These are phyloP conservation scores for Ancistrus triradiatus DNA, from an alignment of 2,113 vertebrate species.

Conservation along the genomic window DNA sequence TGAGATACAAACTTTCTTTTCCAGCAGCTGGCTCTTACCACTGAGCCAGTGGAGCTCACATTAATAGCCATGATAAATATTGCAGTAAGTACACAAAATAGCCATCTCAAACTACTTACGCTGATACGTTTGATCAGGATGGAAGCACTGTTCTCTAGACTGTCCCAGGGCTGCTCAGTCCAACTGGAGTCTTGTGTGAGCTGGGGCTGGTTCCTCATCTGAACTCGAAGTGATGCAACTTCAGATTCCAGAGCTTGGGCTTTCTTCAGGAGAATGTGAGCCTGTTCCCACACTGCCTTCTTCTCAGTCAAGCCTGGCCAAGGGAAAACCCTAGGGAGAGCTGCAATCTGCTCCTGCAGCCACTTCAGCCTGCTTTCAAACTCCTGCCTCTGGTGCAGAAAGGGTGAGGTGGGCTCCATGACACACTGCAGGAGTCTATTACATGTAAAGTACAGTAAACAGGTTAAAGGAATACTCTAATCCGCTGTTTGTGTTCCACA, in stretches of 20 bases:
- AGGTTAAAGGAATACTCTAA: neutral
- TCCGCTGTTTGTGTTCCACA: neutral
- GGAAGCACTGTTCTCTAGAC: constrained; percentile 9
- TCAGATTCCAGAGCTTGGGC: constrained; percentile 15
- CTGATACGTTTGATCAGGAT: constrained; percentile 18
- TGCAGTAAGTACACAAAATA: neutral
- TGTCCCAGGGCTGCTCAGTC: constrained; percentile 20
- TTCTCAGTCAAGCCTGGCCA: constrained; percentile 34
- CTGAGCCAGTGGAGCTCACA: too few relatives aligned
- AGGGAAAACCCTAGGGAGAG: constrained; percentile 24
- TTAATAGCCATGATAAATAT: too few relatives aligned
- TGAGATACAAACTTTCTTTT: too few relatives aligned
- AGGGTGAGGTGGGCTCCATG: neutral
- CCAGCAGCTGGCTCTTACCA: too few relatives aligned
- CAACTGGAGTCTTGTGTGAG: constrained; percentile 12
- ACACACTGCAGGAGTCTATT: constrained; percentile 19
- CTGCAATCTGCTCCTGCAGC: constrained; percentile 21
- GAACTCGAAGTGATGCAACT: constrained; percentile 2
- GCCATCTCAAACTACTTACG: constrained; percentile 14
- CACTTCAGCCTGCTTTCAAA: neutral
- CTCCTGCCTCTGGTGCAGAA: constrained; percentile 19
- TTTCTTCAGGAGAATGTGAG: constrained; percentile 19
- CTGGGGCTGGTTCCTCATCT: constrained; percentile 17
- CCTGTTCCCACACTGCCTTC: neutral
- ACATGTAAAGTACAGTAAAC: constrained; percentile 2